Evolutionary conservation across 1,140 invertebrate species (phyloP), one percentile per base, ranked within the genome.

Genomic region (Trachymyrmex cornetzi): DNA sequence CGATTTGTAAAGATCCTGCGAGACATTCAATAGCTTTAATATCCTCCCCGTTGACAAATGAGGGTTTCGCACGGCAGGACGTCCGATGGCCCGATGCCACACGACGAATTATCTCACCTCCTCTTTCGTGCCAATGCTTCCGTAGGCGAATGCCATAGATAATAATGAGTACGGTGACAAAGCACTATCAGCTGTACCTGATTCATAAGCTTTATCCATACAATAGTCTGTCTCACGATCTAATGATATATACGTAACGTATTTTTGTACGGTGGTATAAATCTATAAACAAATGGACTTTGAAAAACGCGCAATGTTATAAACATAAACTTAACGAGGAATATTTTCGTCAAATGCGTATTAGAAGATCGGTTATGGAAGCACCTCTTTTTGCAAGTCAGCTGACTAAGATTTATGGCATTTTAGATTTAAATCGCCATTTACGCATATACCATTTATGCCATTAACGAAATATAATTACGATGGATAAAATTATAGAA

Each of bases 11-110:
- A 92, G 91, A 91, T 92, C 87, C 77, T 55, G 84, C 82, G 85
- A 61, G 61, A 61, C 80, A 88, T 88, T 93, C 77, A 93, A 93
- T 91, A 75, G 90, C 85, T 90, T 90, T 93, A 91, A 93, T 93
- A 93, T 93, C 90, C 91, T 92, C 74, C 69, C 72, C 85, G 89
- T 87, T 93, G 93, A 94, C 89, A 94, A 93, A 93, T 92, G 93
- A 92, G 89, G 69, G 85, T 87, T 74, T 44, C 77, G 79, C 90
- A 63, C 90, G 69, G 64, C 81, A 81, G 91, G 90, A 92, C 57
- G 86, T 91, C 89, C 90, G 92, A 86, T 79, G 66, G 87, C 57
- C 69, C 86, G 89, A 90, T 92, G 86, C 87, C 77, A 87, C 69
- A 80, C 84, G 87, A 91, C 89, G 88, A 92, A 90, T 93, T 92